Base-by-base conservation (phyloP, 2,797 vertebrate genomes). In the Synaphobranchus kaupii region DNA sequence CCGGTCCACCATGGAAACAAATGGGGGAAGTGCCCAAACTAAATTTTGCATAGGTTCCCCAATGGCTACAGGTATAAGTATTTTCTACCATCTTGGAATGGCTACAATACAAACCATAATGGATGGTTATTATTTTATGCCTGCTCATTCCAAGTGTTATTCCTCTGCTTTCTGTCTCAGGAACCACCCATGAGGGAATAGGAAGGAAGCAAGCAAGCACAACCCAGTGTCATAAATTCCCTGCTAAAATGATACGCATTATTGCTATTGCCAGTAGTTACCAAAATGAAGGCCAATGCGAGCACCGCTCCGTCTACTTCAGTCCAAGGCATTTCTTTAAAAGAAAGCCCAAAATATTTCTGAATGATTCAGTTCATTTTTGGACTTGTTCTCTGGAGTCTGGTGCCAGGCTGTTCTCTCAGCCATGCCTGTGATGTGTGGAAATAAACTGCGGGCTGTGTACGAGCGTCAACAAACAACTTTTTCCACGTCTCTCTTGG, bases 401-500 rank as follows among this genome's bases (percentile, higher is more conserved):
- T 52, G 58, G 44, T 88, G 78, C 47, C 58, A 71, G 28, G 47
- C 25, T 66, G 90, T 90, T 88, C 88, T 91, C 89, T 88, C 89
- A 86, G 92, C 87, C 89, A 89, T 89, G 73, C 89, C 90, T 76
- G 88, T 91, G 88, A 86, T 91, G 89, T 89, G 81, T 84, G 71
- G 6, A 58, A 81, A 82, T 68, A 44, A 54, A 84, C 60, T 92
- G 89, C 87, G 86, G 90, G 88, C 90, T 90, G 88, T 85, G 68
- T 50, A 86, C 54, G 52, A 78, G 86, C 39, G 8, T 86, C 84
- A 84, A 44, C 52, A 88, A 90, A 90, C 89, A 89, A 83, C 78
- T 86, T 85, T 71, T 52, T 82, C 63, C 81, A 31, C 44, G 8
- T 84, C 28, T 39, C 34, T 80, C 71, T 88, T 44, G 3, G 87